Percentiles rank a stretch among this genome's conserved stretches.
Evolutionary conservation across 2,888 invertebrate genomes (phyloP).

Genomic region (Eupithecia insigniata): DNA sequence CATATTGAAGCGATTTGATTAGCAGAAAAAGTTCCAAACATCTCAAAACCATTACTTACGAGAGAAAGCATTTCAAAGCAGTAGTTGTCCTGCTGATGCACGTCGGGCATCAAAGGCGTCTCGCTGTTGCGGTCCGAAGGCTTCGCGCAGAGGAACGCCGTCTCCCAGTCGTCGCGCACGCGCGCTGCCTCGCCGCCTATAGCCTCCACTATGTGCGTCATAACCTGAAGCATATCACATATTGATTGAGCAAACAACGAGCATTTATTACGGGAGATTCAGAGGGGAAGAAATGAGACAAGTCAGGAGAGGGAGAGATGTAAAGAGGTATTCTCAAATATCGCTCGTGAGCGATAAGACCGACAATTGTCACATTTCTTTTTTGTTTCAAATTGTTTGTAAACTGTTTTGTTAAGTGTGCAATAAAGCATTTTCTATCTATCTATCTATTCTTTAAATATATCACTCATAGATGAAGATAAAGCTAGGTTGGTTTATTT

Average conservation of each 20-base stretch:
- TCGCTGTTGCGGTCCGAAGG: constrained; percentile 56
- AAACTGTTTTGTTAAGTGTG: too few species aligned
- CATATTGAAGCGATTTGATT: not conserved
- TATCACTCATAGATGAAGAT: not conserved
- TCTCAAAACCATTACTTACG: constrained; percentile 72
- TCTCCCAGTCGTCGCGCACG: constrained; percentile 96
- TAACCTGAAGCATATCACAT: constrained; percentile 83
- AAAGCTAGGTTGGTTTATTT: not conserved
- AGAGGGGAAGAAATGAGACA: too few species aligned
- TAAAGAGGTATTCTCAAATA: too few species aligned
- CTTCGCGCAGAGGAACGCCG: constrained; percentile 66
- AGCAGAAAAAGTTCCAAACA: not conserved
- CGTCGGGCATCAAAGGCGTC: constrained; percentile 56
- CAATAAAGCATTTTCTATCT: too few species aligned
- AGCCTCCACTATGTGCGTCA: constrained; percentile 94
- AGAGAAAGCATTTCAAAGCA: constrained; percentile 99
- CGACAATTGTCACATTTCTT: too few species aligned
- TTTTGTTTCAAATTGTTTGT: too few species aligned
- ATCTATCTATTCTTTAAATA: too few species aligned
- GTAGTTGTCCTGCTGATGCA: constrained; percentile 89
- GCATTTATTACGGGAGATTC: too few species aligned
- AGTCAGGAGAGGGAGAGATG: too few species aligned
- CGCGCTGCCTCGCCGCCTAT: constrained; percentile 94
- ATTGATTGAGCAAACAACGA: not conserved
- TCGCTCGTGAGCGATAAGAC: too few species aligned